Evolutionary conservation across 2,113 vertebrate genomes (phyloP).

Genomic region (Charina bottae): DNA sequence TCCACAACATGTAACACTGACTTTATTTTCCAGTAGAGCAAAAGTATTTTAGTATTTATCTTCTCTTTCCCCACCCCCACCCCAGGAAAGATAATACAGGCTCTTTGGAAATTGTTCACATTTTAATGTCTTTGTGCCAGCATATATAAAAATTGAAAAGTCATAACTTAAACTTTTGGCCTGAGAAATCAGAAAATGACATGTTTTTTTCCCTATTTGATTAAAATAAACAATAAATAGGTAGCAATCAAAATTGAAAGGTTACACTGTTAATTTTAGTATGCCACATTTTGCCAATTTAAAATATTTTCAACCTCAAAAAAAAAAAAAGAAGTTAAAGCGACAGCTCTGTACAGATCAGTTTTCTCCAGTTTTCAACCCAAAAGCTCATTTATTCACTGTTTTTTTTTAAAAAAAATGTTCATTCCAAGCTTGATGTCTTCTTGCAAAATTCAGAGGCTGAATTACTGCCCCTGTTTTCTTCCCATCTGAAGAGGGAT

Average conservation of each 20-base stretch:
- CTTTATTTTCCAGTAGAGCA: conserved; percentile 65
- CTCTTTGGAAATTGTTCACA: conserved; percentile 55
- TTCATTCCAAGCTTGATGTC: conserved; percentile 9
- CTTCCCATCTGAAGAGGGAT: conserved; percentile 23
- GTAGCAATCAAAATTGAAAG: conserved; percentile 56
- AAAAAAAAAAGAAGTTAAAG: conserved; percentile 50
- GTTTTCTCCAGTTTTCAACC: conserved; percentile 28
- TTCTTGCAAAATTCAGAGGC: conserved; percentile 40
- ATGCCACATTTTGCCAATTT: conserved; percentile 56
- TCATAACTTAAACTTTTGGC: conserved; percentile 59
- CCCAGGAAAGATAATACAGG: conserved; percentile 54
- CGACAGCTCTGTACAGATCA: conserved; percentile 37
- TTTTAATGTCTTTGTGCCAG: conserved; percentile 48
- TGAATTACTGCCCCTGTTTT: conserved; percentile 49
- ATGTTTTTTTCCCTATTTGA: conserved; percentile 60
- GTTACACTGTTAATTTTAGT: conserved; percentile 60
- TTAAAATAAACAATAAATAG: conserved; percentile 66
- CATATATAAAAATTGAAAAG: conserved; percentile 41
- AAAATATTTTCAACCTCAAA: conserved; percentile 51
- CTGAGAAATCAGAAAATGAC: conserved; percentile 58
- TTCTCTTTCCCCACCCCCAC: too few species aligned
- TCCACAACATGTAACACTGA: neutral
- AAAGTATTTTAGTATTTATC: conserved; percentile 54
- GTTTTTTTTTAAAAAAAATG: conserved; percentile 1
- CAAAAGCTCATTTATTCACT: conserved; percentile 47